Base-by-base conservation (phyloP, 1,140 invertebrate genomes). In the Meloidogyne exigua region DNA sequence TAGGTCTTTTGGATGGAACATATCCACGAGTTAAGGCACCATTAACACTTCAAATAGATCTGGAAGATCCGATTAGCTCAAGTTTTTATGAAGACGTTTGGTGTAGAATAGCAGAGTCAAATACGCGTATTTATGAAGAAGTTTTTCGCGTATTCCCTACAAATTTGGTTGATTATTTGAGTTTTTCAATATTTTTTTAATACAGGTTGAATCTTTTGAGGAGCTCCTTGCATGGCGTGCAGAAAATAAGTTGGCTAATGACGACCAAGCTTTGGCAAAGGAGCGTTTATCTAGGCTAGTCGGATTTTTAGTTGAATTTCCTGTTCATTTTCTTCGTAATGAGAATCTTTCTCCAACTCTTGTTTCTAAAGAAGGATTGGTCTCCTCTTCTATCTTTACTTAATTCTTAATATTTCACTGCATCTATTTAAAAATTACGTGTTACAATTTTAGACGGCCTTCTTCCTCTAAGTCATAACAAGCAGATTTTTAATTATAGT, bases 1-100 rank as follows among this genome's bases (percentile, higher is more conserved):
- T 98, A 39, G 93, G 90, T 2, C 83, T 90, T 0, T 79, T 90
- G 32, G 83, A 87, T 32, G 84, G 84, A 21, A 63, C 82, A 15
- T 28, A 68, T 23, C 80, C 80, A 12, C 39, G 69, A 75, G 66
- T 32, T 63, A 76, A 67, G 62, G 67, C 76, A n/a, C 75, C 69
- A 15, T 75, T 67, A 36, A 49, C 69, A 23, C 39, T 57, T 11
- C 62, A 77, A 63, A 79, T 84, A 13, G 72, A 75, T 12, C 69
- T 88, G 9, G 79, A 83, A 39, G 87, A 88, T 78, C 86, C 87
- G 7, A 79, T 87, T 15, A 76, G 69, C 32, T 83, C 87, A 62
- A 62, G 64, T 12, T 88, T 88, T 76, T 88, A 77, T 77, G 67
- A 81, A n/a, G 82, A 87, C 68, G 69, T 88, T 32, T 88, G 88